A percentile compares a stretch with the other conserved stretches of the same genome.
Evolutionary conservation across 1,140 invertebrate species (phyloP).

Genomic region (Adelges cooleyi): DNA sequence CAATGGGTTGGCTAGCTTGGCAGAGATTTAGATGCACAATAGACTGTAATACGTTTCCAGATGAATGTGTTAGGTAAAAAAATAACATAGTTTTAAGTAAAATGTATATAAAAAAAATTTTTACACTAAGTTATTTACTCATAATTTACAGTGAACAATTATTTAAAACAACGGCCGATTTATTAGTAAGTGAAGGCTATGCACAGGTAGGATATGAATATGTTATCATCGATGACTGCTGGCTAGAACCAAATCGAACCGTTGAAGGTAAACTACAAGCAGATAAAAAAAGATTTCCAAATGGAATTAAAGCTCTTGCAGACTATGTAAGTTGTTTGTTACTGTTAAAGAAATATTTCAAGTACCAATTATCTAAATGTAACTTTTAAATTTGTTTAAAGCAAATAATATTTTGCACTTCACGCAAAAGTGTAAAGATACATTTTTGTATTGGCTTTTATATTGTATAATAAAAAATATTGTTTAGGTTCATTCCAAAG

Average conservation of each 20-base stretch:
- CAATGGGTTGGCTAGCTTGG: constrained; percentile 72
- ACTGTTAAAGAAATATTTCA: neutral
- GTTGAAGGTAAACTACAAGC: constrained; percentile 41
- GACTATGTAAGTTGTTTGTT: constrained; percentile 44
- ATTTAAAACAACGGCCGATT: constrained; percentile 45
- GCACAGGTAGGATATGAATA: constrained; percentile 46
- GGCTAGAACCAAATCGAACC: constrained; percentile 43
- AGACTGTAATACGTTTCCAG: constrained; percentile 53
- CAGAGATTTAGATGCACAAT: constrained; percentile 57
- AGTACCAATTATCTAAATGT: neutral
- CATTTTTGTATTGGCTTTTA: no score
- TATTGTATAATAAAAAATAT: no score
- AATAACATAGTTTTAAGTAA: no score
- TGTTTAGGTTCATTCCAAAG: constrained; percentile 86
- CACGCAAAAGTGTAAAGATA: constrained; percentile 40
- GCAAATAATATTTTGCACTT: neutral
- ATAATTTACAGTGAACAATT: constrained; percentile 43
- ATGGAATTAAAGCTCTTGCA: constrained; percentile 46
- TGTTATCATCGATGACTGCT: constrained; percentile 52
- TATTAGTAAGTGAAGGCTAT: constrained; percentile 47
- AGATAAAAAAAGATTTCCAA: constrained; percentile 47
- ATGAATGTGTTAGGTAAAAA: constrained; percentile 53
- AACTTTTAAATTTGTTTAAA: neutral
- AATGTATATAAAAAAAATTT: no score
- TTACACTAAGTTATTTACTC: neutral